These are phyloP conservation scores for Escarpia spicata DNA, from an alignment of 2,888 invertebrate genomes.

Conservation along the genomic window DNA sequence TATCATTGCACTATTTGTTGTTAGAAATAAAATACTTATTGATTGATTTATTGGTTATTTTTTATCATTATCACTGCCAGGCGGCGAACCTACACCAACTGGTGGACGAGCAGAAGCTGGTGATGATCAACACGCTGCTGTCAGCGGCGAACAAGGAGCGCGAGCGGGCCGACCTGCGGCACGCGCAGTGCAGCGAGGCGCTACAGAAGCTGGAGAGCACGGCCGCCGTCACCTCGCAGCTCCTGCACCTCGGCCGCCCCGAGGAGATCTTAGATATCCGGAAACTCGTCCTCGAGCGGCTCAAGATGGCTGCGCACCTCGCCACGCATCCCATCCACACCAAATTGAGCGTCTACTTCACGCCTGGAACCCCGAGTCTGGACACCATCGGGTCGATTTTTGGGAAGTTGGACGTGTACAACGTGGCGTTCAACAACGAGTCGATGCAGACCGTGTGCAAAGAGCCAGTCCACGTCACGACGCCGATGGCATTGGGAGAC, in stretches of 20 bases:
- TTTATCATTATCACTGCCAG: too few species aligned
- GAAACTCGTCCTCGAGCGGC: slow-evolving; percentile 45
- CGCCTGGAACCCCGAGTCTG: slow-evolving; percentile 44
- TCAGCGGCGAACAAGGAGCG: slow-evolving; percentile 36
- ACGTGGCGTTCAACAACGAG: slow-evolving; percentile 43
- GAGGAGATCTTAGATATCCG: slow-evolving; percentile 52
- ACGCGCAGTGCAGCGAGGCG: slow-evolving; percentile 27
- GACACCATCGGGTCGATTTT: slow-evolving; percentile 49
- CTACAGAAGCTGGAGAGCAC: slow-evolving; percentile 36
- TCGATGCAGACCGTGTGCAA: slow-evolving; percentile 33
- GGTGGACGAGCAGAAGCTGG: slow-evolving; percentile 48
- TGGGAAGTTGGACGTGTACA: slow-evolving; percentile 47
- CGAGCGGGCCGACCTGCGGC: slow-evolving; percentile 14
- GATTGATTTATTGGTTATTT: too few species aligned
- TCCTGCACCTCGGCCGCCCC: slow-evolving; percentile 49
- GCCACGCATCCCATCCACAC: slow-evolving; percentile 47
- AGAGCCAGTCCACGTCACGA: not conserved
- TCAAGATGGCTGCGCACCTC: slow-evolving; percentile 50
- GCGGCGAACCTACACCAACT: slow-evolving; percentile 49
- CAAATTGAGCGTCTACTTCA: slow-evolving; percentile 48
- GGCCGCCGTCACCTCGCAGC: slow-evolving; percentile 7
- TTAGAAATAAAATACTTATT: too few species aligned
- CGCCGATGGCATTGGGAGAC: slow-evolving; percentile 21
- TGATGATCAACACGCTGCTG: slow-evolving; percentile 35
- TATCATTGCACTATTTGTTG: too few species aligned